phyloP scores from a whole-genome alignment of 1,140 invertebrate species.

The Drosophila subobscura region DNA sequence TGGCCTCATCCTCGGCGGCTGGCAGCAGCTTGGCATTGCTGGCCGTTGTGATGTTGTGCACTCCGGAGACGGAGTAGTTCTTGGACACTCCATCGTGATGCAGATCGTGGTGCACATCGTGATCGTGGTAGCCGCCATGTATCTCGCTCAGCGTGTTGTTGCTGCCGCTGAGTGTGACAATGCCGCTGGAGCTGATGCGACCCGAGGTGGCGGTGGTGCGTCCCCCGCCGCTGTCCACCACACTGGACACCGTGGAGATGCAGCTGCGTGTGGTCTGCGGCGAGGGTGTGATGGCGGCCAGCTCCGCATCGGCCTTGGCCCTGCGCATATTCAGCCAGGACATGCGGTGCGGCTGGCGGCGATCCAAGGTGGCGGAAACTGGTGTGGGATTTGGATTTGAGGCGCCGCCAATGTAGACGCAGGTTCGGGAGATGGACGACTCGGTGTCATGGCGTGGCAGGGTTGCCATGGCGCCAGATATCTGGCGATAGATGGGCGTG shows the following conservation, averaged over 20 bases:
- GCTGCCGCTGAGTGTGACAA: constrained; percentile 76
- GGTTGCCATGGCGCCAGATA: constrained; percentile 68
- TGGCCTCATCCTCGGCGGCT: constrained; percentile 70
- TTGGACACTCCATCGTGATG: constrained; percentile 64
- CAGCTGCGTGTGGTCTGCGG: constrained; percentile 79
- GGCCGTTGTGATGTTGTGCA: constrained; percentile 74
- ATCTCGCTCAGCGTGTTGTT: constrained; percentile 80
- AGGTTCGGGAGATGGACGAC: constrained; percentile 59
- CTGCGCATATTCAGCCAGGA: constrained; percentile 81
- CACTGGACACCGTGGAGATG: constrained; percentile 78
- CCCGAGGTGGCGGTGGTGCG: constrained; percentile 79
- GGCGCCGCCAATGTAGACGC: constrained; percentile 72
- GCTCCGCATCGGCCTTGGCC: constrained; percentile 57
- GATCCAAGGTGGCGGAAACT: constrained; percentile 64
- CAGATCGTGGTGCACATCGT: constrained; percentile 60
- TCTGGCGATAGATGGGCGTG: constrained; percentile 60
- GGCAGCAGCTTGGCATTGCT: constrained; percentile 77
- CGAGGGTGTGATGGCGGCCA: constrained; percentile 68
- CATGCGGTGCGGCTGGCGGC: constrained; percentile 72
- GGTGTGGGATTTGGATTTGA: constrained; percentile 7
- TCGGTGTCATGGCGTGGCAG: constrained; percentile 58
- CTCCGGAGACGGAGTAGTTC: constrained; percentile 59
- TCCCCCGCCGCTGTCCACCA: constrained; percentile 72
- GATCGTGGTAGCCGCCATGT: constrained; percentile 62
- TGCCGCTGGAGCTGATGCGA: constrained; percentile 77